phyloP scores from a whole-genome alignment of 2,888 invertebrate species.

The Biston betularia region DNA sequence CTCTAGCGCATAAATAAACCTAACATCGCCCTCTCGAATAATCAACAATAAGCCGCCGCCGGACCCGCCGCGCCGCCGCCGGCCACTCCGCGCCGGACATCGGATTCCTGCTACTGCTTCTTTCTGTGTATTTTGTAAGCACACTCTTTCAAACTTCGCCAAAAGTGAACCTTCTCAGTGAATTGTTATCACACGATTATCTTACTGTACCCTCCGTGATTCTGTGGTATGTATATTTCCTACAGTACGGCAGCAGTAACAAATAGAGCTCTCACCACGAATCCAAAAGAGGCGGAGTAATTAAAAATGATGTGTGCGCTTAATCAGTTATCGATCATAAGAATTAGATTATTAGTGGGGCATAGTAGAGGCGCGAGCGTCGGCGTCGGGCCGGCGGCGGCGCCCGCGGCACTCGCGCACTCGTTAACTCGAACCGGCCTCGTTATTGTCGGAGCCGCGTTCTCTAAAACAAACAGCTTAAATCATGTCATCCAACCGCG shows the following conservation, averaged over 20 bases:
- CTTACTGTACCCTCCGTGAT: too few species aligned
- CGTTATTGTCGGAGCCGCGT: slow-evolving; percentile 66
- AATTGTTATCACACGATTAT: too few species aligned
- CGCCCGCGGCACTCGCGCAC: slow-evolving; percentile 59
- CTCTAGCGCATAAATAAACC: slow-evolving; percentile 82
- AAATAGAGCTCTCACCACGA: slow-evolving; percentile 9
- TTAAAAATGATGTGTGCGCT: slow-evolving; percentile 57
- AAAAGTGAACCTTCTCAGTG: too few species aligned
- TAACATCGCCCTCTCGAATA: slow-evolving; percentile 71
- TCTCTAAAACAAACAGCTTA: slow-evolving; percentile 78
- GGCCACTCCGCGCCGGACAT: neutral
- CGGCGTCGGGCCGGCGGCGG: slow-evolving; percentile 44
- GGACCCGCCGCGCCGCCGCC: neutral
- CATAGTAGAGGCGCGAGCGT: slow-evolving; percentile 41
- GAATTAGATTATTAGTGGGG: slow-evolving; percentile 53
- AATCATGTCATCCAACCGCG: slow-evolving; percentile 65
- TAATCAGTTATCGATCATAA: slow-evolving; percentile 58
- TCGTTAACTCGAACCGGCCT: slow-evolving; percentile 52
- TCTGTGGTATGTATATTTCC: neutral
- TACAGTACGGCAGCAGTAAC: slow-evolving; percentile 3
- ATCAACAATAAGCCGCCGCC: slow-evolving; percentile 37
- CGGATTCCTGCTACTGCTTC: neutral
- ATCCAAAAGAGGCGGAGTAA: slow-evolving; percentile 29
- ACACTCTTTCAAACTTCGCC: neutral
- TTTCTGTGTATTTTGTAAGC: neutral